Evolutionary conservation across 53 echinoderm and acorn worm species (phyloP), one percentile per base, ranked within the genome.

Genomic region (Antedon mediterranea): DNA sequence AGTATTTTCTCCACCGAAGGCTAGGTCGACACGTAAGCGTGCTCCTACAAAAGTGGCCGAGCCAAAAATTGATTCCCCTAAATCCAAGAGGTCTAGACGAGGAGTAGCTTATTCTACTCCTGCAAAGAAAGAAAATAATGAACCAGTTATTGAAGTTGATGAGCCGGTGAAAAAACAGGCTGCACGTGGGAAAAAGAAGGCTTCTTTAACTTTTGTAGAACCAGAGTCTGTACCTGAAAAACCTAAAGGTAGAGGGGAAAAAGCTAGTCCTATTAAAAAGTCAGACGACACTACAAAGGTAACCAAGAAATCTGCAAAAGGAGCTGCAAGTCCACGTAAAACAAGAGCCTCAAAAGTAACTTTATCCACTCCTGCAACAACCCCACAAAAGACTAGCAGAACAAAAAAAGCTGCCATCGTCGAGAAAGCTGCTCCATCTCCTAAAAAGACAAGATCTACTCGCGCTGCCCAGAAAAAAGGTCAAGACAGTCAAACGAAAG

Each of bases 1-100:
- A 74, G 74, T 80, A 71, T 78, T 80, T n/a, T 89, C 89, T 4
- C 89, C 89, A 18, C 77, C 85, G 20, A 86, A 87, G 30, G 75
- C 76, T 0, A 73, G 75, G 32, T 82, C 82, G 33, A 87, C 90
- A 26, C 90, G 87, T 41, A n/a, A 57, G 23, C 57, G 57, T 3
- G 57, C 11, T 57, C 57, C 23, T 57, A 3, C 57, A 23, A 57
- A 57, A 23, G 2, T 26, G 2, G 11, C 23, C 8, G 57, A 57
- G 23, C 57, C 23, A 18, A 23, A 57, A 57, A 26, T 57, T 18
- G 11, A 8, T 57, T 79, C 86, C 20, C 78, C 43, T 14, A 86
- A 82, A 78, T 74, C 82, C 0, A 82, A 74, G 29, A 15, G 78
- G 70, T 30, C 82, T 2, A 77, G 71, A 74, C 81, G 82, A 57